These are phyloP conservation scores for Distichodus sexfasciatus DNA, from an alignment of 2,797 vertebrate genomes.

Conservation along the genomic window DNA sequence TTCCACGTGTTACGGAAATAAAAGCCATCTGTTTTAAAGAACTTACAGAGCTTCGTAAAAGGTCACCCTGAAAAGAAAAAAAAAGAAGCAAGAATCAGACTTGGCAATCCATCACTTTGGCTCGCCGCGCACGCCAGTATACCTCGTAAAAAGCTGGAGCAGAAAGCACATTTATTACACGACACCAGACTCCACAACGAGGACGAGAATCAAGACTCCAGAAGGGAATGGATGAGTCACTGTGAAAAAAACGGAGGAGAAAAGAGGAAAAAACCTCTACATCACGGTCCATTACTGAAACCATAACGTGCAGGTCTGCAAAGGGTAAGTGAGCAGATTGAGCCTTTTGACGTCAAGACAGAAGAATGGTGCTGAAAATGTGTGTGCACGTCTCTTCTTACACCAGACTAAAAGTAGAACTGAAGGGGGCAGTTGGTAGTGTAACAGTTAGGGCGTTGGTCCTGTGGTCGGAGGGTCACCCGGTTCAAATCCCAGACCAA, in stretches of 20 bases:
- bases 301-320: too few species aligned
- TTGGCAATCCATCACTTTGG: slow-evolving; percentile 2
- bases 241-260: background rate
- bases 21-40: slow-evolving; percentile 22
- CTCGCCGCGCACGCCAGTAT: background rate
- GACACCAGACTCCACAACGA: slow-evolving; percentile 22
- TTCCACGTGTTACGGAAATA: background rate
- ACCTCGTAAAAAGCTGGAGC: slow-evolving; percentile 4
- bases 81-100: background rate
- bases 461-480: too few species aligned
- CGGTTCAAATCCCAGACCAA: too few species aligned
- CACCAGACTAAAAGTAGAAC: too few species aligned
- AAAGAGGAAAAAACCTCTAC: background rate
- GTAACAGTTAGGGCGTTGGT: too few species aligned
- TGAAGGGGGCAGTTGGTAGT: too few species aligned
- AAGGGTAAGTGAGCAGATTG: too few species aligned
- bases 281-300: background rate
- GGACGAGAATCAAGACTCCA: slow-evolving; percentile 23
- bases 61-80: background rate
- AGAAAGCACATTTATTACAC: slow-evolving; percentile 25
- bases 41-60: background rate
- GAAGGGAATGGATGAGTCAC: slow-evolving; percentile 36
- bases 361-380: too few species aligned
- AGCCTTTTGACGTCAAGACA: too few species aligned
- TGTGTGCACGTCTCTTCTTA: too few species aligned